These are phyloP conservation scores for Melanogrammus aeglefinus DNA, from an alignment of 2,797 vertebrate genomes.

Conservation along the genomic window DNA sequence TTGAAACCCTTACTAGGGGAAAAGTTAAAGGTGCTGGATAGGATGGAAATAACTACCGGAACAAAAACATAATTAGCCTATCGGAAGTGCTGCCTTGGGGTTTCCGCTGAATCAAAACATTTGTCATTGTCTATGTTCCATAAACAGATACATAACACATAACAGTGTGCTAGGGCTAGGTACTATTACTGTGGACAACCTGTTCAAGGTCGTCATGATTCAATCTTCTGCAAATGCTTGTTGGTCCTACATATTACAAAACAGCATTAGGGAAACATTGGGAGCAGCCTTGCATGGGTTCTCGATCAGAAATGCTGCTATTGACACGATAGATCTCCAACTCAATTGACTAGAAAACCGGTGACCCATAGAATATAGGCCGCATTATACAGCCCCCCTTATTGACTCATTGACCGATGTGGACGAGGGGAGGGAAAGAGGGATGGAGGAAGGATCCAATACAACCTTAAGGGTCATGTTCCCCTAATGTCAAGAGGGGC, in stretches of 20 bases:
- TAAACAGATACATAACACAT: no score
- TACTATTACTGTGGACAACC: background rate
- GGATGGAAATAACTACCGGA: background rate
- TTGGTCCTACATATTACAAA: background rate
- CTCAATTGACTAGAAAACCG: slow-evolving; percentile 48
- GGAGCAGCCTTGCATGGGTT: background rate
- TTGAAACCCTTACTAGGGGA: background rate
- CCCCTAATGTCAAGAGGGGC: slow-evolving; percentile 44
- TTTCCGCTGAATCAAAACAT: background rate
- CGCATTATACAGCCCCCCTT: slow-evolving; percentile 12
- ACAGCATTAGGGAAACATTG: background rate
- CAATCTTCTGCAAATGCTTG: background rate
- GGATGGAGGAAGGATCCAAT: slow-evolving; percentile 23
- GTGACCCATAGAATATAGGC: slow-evolving; percentile 48
- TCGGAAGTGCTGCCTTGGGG: background rate
- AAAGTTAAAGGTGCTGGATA: background rate
- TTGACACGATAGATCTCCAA: slow-evolving; percentile 47
- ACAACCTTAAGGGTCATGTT: slow-evolving; percentile 41
- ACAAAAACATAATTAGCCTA: background rate
- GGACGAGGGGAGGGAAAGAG: background rate
- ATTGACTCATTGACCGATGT: slow-evolving; percentile 49
- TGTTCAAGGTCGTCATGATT: background rate
- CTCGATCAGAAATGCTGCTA: slow-evolving; percentile 13
- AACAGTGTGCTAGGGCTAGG: background rate
- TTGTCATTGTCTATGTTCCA: background rate